A percentile compares a stretch with the other conserved stretches of the same genome.
These are phyloP conservation scores for Idaea biselata DNA, from an alignment of 2,888 invertebrate species.

Conservation along the genomic window DNA sequence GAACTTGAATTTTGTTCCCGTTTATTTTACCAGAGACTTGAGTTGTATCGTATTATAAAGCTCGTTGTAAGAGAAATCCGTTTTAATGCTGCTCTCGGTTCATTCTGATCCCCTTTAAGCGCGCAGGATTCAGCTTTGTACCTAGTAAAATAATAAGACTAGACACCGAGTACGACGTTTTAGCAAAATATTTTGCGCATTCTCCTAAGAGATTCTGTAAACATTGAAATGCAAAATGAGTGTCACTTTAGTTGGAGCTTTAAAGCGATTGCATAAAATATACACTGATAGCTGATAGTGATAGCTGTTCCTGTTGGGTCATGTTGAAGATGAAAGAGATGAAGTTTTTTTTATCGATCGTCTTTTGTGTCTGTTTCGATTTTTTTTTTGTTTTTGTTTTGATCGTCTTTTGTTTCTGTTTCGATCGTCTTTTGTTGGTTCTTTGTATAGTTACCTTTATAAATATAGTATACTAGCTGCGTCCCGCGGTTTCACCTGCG, in stretches of 20 bases:
- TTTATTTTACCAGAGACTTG: constrained; percentile 39
- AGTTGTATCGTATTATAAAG: constrained; percentile 45
- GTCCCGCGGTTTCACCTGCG: too few relatives aligned
- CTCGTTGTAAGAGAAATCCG: constrained; percentile 43
- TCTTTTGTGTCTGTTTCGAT: too few relatives aligned
- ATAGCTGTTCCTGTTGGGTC: background rate
- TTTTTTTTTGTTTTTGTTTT: too few relatives aligned
- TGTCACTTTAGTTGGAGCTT: background rate
- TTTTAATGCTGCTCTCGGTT: constrained; percentile 48
- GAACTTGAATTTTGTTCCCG: constrained; percentile 10
- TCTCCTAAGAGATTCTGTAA: background rate
- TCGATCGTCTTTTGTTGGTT: too few relatives aligned
- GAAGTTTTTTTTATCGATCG: too few relatives aligned
- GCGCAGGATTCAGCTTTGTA: constrained; percentile 40
- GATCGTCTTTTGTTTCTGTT: too few relatives aligned
- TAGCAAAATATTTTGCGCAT: constrained; percentile 10
- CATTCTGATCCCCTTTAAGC: constrained; percentile 53
- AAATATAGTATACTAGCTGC: too few relatives aligned
- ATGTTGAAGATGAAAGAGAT: background rate
- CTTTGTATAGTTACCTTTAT: too few relatives aligned
- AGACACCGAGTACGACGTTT: constrained; percentile 31
- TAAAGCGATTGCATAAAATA: background rate
- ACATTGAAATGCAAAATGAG: background rate
- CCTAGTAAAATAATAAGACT: constrained; percentile 39
- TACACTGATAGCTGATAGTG: too few relatives aligned